A percentile compares a stretch with the other conserved stretches of the same genome.
phyloP scores from a whole-genome alignment of 1,140 invertebrate species.

The Limonius californicus region DNA sequence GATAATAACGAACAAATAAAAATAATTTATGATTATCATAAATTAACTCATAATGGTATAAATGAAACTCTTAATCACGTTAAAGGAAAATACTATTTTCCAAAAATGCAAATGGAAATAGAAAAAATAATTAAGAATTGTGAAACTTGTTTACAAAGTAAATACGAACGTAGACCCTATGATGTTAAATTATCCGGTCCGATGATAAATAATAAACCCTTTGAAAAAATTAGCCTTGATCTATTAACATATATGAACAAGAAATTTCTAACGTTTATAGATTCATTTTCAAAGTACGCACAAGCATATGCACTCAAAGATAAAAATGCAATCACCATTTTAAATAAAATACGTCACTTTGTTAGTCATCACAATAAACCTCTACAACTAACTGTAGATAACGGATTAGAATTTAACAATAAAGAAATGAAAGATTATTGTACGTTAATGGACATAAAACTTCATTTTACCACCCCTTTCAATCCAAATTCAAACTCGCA shows the following conservation, averaged over 20 bases:
- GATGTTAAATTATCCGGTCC: conserved; percentile 19
- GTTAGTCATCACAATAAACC: conserved; percentile 13
- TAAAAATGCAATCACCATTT: conserved; percentile 7
- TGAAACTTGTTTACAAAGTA: conserved; percentile 23
- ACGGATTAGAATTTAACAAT: conserved; percentile 20
- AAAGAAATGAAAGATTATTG: conserved; percentile 24
- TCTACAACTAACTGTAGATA: conserved; percentile 19
- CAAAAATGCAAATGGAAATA: conserved; percentile 24
- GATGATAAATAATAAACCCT: conserved; percentile 29
- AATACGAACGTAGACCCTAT: conserved; percentile 28
- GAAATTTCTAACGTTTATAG: conserved; percentile 33
- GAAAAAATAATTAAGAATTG: conserved; percentile 27
- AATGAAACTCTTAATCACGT: conserved; percentile 20
- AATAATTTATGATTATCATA: conserved; percentile 11
- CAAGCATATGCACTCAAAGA: conserved; percentile 17
- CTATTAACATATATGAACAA: conserved; percentile 25
- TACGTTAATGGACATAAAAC: conserved; percentile 20
- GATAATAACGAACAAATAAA: no score
- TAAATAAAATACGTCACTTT: conserved; percentile 23
- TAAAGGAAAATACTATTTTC: conserved; percentile 26
- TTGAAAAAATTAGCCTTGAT: conserved; percentile 36
- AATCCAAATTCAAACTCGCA: conserved; percentile 9
- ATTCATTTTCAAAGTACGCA: conserved; percentile 16
- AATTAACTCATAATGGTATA: conserved; percentile 27
- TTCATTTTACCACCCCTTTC: conserved; percentile 21